Base-by-base conservation (phyloP, 92 coral and sea anemone species). In the Parazoanthus swiftii region DNA sequence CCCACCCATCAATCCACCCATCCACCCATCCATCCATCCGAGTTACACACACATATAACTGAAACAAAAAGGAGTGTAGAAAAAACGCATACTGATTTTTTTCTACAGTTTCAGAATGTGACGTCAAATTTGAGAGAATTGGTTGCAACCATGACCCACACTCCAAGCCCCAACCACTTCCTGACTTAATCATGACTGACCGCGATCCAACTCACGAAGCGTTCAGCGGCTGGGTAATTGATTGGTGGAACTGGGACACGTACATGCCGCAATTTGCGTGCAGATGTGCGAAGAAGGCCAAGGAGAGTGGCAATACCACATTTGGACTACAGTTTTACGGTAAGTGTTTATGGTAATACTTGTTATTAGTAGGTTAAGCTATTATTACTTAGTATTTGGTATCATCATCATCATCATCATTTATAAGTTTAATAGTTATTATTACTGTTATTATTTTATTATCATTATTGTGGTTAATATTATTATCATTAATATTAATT, bases 311-410 rank as follows among this genome's bases (percentile, higher is more conserved):
- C 8, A 73, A 89, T 74, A 51, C 74, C 33, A 95, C 96, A 4
- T 96, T 96, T 88, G 98, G 96, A 11, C 76, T 95, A 10, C 99
- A 96, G 79, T 93, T 86, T 66, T 96, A 95, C 76, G 98, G 98
- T 96, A 86, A 46, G 7, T 6, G 7, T 46, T 46, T 46, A 46
- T 46, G 50, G 10, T 46, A 6, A 46, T 46, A 46, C 50, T 46
- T 46, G 7, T 6, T 46, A 46, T 5, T 46, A 46, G 50, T 46
- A 46, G 50, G 42, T 39, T 39, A 39, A 29, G 33, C 4, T 39
- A 39, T 39, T 39, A 39, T 39, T 39, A 39, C 42, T 39, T 39
- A 39, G 4, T 39, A 39, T 39, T 39, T 39, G 42, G 2, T 39
- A 39, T 39, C 4, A 39, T 39, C 4, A 39, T 39, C 3, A 38